Evolutionary conservation across 2,113 vertebrate genomes (phyloP).

Genomic region (Oceanites oceanicus): DNA sequence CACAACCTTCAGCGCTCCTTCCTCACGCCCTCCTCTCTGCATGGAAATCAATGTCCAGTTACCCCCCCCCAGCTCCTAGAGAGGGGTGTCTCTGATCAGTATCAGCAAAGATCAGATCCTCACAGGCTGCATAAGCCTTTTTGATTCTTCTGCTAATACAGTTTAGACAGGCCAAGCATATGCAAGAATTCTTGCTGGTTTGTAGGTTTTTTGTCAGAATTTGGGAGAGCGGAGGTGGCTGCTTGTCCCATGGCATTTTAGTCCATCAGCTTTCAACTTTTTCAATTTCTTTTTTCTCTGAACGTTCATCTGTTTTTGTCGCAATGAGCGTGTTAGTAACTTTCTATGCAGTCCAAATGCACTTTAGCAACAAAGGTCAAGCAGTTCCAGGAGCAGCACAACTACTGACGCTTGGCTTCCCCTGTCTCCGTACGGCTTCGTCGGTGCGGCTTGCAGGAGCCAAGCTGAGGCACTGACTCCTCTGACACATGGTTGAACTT

Average conservation of each 20-base stretch:
- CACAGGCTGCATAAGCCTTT: not conserved
- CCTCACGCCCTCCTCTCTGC: not conserved
- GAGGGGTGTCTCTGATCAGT: not conserved
- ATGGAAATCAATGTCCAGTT: not conserved
- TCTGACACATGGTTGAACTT: not conserved
- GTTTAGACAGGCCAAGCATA: not conserved
- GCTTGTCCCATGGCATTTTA: not conserved
- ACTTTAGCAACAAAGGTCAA: not conserved
- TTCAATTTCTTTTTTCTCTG: not conserved
- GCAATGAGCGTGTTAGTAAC: not conserved
- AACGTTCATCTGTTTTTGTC: not conserved
- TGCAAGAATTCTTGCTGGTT: not conserved
- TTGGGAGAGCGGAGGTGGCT: not conserved
- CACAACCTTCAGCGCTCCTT: not conserved
- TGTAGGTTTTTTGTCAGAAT: not conserved
- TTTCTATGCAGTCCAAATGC: not conserved
- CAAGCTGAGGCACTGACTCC: not conserved
- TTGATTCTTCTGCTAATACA: not conserved
- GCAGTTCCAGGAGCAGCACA: not conserved
- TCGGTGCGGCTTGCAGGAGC: not conserved
- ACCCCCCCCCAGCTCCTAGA: not conserved
- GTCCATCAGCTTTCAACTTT: not conserved
- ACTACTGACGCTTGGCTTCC: accelerated
- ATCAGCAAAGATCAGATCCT: not conserved
- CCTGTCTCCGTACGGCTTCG: accelerated